Conservation (phyloP, 2,797 vertebrate species). For the Acrossocheilus wenchowensis region DNA sequence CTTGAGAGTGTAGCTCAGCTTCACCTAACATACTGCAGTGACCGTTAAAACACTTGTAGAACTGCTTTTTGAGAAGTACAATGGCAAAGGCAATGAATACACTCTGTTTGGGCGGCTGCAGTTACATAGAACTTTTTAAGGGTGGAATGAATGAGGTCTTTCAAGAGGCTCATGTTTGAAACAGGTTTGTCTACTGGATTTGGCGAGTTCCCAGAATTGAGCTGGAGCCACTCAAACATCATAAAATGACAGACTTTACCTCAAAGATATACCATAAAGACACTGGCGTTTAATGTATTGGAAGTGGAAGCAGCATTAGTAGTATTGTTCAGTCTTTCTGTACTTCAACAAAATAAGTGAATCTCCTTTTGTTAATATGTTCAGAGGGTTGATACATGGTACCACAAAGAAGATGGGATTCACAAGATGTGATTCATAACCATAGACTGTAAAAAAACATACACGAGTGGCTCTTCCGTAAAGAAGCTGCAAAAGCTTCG, state of each 20-base stretch:
- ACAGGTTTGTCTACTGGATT: conserved; percentile 30
- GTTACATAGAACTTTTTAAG: conserved; percentile 9
- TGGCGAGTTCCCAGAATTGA: not conserved
- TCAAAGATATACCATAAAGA: not conserved
- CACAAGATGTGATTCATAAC: not conserved
- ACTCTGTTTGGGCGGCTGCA: not conserved
- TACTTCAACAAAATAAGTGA: not conserved
- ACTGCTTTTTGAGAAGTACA: not conserved
- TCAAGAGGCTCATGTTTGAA: conserved; percentile 26
- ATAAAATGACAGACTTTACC: not conserved
- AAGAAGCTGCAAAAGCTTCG: not conserved
- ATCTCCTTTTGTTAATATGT: not conserved
- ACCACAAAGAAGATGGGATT: not conserved
- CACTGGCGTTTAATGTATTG: not conserved
- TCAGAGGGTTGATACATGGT: not conserved
- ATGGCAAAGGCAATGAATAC: not conserved
- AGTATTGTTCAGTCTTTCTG: not conserved
- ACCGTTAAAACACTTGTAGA: not conserved
- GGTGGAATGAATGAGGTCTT: conserved; percentile 12
- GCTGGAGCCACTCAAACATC: not conserved
- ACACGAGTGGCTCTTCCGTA: not conserved
- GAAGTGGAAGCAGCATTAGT: not conserved
- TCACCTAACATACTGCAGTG: not conserved
- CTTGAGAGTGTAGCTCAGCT: not conserved
- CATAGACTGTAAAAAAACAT: too few species aligned